These are phyloP conservation scores for Pseudoatta argentina DNA, from an alignment of 1,140 invertebrate genomes.

Conservation along the genomic window DNA sequence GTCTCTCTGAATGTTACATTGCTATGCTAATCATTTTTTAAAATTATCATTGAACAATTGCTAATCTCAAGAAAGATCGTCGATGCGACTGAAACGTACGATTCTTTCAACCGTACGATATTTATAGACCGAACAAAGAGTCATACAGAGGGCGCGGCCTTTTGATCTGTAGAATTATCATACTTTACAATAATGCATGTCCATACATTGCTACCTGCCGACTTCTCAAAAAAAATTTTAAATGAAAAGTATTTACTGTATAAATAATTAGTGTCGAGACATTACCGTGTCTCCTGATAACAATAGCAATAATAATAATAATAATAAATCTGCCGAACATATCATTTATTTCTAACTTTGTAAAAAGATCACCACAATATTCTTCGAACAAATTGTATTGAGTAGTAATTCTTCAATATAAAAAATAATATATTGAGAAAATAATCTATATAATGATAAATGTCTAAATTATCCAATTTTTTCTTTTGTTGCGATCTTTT, in stretches of 20 bases:
- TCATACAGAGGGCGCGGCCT: neutral
- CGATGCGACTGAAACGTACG: neutral
- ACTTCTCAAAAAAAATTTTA: neutral
- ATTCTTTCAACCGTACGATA: slow-evolving; percentile 13
- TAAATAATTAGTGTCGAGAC: neutral
- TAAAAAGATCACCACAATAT: neutral
- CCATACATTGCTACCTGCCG: neutral
- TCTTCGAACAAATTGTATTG: neutral
- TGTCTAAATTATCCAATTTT: neutral
- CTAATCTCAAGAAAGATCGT: neutral
- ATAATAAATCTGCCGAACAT: neutral
- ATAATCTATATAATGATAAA: neutral
- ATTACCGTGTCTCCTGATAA: no score
- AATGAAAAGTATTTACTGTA: neutral
- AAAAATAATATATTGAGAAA: neutral
- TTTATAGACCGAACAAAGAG: neutral
- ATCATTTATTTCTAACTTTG: neutral
- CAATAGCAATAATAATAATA: no score
- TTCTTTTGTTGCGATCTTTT: neutral
- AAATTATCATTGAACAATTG: slow-evolving; percentile 26
- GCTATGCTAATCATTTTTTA: neutral
- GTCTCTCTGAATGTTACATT: neutral
- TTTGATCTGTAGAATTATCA: slow-evolving; percentile 14
- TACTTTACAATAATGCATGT: neutral
- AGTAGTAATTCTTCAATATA: no score